These are phyloP conservation scores for Anguilla marmorata DNA, from an alignment of 2,797 vertebrate species.

Conservation along the genomic window DNA sequence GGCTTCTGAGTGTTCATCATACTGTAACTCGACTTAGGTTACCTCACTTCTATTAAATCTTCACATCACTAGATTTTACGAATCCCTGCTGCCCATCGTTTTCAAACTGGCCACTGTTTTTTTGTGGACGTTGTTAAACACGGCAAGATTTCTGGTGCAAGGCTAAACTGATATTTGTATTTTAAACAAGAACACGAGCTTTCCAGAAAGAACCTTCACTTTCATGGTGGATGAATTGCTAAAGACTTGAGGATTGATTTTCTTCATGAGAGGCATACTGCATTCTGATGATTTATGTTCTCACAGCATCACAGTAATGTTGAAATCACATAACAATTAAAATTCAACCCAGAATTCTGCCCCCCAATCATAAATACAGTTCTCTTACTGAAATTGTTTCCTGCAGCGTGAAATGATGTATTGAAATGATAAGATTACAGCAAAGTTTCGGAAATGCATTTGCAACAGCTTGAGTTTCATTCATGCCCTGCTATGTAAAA, in stretches of 20 bases:
- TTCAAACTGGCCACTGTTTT: neutral
- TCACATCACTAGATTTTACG: too few species aligned
- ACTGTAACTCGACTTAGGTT: neutral
- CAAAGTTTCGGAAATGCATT: neutral
- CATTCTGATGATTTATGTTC: neutral
- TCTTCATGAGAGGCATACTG: neutral
- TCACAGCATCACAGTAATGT: neutral
- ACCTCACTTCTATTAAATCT: neutral
- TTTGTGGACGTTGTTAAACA: neutral
- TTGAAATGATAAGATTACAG: neutral
- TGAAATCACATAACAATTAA: neutral
- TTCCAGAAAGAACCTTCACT: neutral
- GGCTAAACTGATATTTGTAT: neutral
- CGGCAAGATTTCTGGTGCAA: neutral
- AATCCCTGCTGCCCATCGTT: neutral
- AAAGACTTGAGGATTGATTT: neutral
- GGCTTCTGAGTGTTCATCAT: neutral
- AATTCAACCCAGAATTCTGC: neutral
- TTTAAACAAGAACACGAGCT: neutral
- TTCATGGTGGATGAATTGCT: slow-evolving; percentile 13
- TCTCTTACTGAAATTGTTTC: neutral
- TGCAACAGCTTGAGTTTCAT: neutral
- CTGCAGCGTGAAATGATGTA: neutral
- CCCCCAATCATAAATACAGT: neutral
- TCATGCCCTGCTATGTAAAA: neutral